Base-by-base conservation (phyloP, 2,797 vertebrate species). In the Furcifer pardalis region DNA sequence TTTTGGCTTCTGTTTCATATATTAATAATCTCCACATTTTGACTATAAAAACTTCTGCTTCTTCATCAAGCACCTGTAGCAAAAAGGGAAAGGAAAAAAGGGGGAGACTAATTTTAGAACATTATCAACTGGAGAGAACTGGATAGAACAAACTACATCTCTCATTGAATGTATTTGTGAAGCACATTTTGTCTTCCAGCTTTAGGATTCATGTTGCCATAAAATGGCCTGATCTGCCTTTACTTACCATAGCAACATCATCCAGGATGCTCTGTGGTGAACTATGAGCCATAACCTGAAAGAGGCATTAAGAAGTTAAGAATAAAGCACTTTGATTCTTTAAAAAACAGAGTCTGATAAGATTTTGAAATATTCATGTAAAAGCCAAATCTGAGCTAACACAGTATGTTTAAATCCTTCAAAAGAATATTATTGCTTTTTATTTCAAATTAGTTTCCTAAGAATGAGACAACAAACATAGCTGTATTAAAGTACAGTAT, bases 1-100 rank as follows among this genome's bases (percentile, higher is more conserved):
- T 99, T 97, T 99, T 99, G 4, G 98, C 98, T 96, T 99, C 99
- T 2, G 99, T 99, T 96, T 99, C 98, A 37, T 99, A 99, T 95
- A 99, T 99, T 94, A 99, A 97, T 94, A 99, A 95, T 94, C 99
- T 95, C 99, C 99, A 99, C 99, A 99, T 99, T 97, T 99, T 99
- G 92, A 99, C 99, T 89, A 99, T 98, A 95, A 99, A 99, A 92
- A 99, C 98, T 95, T 99, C 98, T 40, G 99, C 99, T 96, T 99
- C 99, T 97, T 99, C 99, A 93, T 99, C 98, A 73, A 99, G 97
- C 91, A 99, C 98, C 98, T 99, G 90, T 27, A 91, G 46, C 74
- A 86, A 88, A 88, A 56, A 91, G 19, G 49, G 19, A 25, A n/a
- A n/a, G n/a, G n/a, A n/a, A n/a, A n/a, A n/a, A n/a, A n/a, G n/a